phyloP scores from a whole-genome alignment of 2,888 invertebrate genomes.

The Tiliacea citrago region DNA sequence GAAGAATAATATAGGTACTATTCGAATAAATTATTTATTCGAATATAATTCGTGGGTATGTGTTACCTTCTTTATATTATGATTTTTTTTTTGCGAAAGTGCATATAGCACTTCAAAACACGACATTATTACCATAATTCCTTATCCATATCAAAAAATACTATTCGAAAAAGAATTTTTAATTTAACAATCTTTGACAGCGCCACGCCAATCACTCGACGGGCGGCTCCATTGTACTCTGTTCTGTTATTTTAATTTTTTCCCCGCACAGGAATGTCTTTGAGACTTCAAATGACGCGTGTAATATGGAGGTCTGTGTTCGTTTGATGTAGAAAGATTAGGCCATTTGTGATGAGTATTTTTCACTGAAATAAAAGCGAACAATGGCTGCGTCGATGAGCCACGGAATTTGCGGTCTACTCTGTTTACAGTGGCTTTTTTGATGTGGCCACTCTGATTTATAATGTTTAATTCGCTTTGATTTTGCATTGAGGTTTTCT shows the following conservation, averaged over 20 bases:
- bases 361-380: conserved; percentile 83
- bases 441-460: conserved; percentile 77
- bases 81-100: accelerated
- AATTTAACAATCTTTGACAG: conserved; percentile 78
- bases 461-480: conserved; percentile 62
- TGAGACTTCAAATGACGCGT: conserved; percentile 90
- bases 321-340: conserved; percentile 89
- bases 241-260: conserved; percentile 90
- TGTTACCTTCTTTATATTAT: background rate
- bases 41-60: background rate
- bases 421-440: conserved; percentile 76
- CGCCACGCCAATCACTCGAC: conserved; percentile 77
- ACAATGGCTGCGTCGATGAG: conserved; percentile 80
- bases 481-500: conserved; percentile 51
- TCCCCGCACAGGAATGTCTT: conserved; percentile 86
- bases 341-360: conserved; percentile 86
- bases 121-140: conserved; percentile 46
- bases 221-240: conserved; percentile 77
- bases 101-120: conserved; percentile 13
- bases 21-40: background rate
- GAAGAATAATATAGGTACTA: too few species aligned
- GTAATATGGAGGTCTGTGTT: conserved; percentile 87
- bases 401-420: conserved; percentile 78
- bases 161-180: conserved; percentile 80
- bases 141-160: conserved; percentile 45